phyloP scores from a whole-genome alignment of 2,113 vertebrate genomes.

The Numida meleagris region DNA sequence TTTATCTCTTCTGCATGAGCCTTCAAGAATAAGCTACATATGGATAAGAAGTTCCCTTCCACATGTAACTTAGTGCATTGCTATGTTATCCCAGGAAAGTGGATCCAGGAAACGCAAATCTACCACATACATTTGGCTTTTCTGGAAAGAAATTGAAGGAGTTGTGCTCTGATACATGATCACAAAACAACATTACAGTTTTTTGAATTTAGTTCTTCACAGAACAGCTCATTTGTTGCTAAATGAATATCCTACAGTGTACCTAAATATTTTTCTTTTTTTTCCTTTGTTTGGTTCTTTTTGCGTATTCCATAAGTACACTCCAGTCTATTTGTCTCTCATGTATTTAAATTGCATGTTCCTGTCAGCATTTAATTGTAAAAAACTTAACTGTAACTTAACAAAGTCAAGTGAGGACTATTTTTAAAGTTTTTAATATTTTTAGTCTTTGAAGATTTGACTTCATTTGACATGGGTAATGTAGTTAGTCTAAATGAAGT shows the following conservation, averaged over 20 bases:
- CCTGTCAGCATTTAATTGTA: conserved; percentile 31
- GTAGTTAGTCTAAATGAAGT: background rate
- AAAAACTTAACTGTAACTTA: background rate
- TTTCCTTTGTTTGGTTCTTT: background rate
- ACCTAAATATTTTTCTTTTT: background rate
- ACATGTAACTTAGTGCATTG: background rate
- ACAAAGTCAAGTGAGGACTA: conserved; percentile 16
- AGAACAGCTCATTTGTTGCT: background rate
- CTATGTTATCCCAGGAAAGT: background rate
- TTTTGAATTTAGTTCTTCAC: background rate
- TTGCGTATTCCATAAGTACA: background rate
- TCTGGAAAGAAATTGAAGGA: background rate
- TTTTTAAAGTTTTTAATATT: conserved; percentile 22
- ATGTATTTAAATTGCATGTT: conserved; percentile 4
- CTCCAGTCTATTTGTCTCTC: background rate
- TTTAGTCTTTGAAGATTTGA: background rate
- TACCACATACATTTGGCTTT: background rate
- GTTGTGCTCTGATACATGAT: background rate
- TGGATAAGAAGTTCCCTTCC: background rate
- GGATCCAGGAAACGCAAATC: background rate
- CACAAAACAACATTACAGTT: background rate
- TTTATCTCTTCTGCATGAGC: too few relatives aligned
- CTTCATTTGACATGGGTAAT: conserved; percentile 24
- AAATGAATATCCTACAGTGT: background rate
- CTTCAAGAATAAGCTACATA: background rate